These are phyloP conservation scores for Kradibia gibbosae DNA, from an alignment of 1,140 invertebrate genomes.

Conservation along the genomic window DNA sequence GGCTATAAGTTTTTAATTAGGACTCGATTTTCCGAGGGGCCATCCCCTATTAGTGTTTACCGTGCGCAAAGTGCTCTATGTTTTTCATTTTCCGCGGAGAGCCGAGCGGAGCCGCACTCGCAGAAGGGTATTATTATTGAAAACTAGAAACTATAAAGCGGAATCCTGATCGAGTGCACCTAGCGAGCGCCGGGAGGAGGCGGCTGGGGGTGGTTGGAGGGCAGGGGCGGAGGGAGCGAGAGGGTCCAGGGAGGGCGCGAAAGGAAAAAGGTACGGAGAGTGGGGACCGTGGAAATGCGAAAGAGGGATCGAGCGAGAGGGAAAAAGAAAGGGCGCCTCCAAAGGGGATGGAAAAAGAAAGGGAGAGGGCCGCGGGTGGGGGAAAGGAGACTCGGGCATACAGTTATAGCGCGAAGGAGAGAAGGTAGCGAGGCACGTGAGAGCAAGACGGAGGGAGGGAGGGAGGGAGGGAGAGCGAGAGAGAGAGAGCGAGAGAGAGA, in stretches of 20 bases:
- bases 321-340: slow-evolving; percentile 39
- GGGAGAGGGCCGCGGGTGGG: slow-evolving; percentile 36
- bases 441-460: slow-evolving; percentile 41
- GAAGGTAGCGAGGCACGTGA: slow-evolving; percentile 31
- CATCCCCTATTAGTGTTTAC: not conserved
- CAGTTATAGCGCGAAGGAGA: slow-evolving; percentile 41
- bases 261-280: slow-evolving; percentile 50
- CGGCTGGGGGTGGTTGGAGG: slow-evolving; percentile 31
- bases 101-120: not conserved
- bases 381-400: slow-evolving; percentile 29
- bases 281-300: slow-evolving; percentile 56
- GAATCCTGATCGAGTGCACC: slow-evolving; percentile 42
- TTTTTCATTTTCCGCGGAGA: slow-evolving; percentile 19
- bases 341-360: slow-evolving; percentile 35
- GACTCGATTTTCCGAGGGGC: not conserved
- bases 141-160: slow-evolving; percentile 49
- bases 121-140: slow-evolving; percentile 42
- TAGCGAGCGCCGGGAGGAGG: not conserved
- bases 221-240: not conserved
- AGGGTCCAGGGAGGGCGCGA: slow-evolving; percentile 33
- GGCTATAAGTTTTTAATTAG: slow-evolving; percentile 25
- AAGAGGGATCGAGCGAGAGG: slow-evolving; percentile 51
- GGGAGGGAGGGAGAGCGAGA: slow-evolving; percentile 42
- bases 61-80: slow-evolving; percentile 14
- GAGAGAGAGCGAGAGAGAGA: slow-evolving; percentile 44